Base-by-base conservation (phyloP, 2,797 vertebrate species). In the Aotus griseimembra region DNA sequence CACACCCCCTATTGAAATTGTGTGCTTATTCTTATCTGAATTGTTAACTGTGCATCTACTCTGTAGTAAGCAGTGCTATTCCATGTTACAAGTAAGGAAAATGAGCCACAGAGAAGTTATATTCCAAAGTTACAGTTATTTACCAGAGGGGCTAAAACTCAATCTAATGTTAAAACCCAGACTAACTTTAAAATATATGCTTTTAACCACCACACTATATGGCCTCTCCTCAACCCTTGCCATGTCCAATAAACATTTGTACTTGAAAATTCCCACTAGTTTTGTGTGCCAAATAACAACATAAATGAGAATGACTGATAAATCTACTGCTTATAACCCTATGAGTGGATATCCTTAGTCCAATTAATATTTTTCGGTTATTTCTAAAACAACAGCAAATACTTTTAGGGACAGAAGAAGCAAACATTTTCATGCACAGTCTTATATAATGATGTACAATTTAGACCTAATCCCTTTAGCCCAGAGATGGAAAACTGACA, bases 391-490 rank as follows among this genome's bases (percentile, higher is more conserved):
- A 83, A 20, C n/a, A 82, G 41, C 41, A 89, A 88, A 82, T 89
- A 41, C 52, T 79, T 97, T 93, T 84, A 93, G 81, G 61, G 19
- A 97, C 80, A 96, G 96, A 93, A 92, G 89, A 95, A 96, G 41
- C 41, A 95, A 84, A 96, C 24, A 91, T 94, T 97, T 95, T 90
- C 52, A 72, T 91, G 17, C 39, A 88, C 10, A 75, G 13, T 88
- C 92, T 96, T 96, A 89, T 13, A 44, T 94, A 91, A 94, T 79
- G 72, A 96, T 95, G 61, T 88, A 10, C 57, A 85, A 80, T 87
- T 90, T 88, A 93, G 88, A 87, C 41, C 48, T 96, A 97, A 97
- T 96, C 81, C 90, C 80, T 93, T 97, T 89, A 89, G 82, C 82
- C 88, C 83, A 19, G 46, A 94, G 70, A 95, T 85, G 30, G 92